phyloP scores from a whole-genome alignment of 1,140 invertebrate species.

The Cyphomyrmex costatus region DNA sequence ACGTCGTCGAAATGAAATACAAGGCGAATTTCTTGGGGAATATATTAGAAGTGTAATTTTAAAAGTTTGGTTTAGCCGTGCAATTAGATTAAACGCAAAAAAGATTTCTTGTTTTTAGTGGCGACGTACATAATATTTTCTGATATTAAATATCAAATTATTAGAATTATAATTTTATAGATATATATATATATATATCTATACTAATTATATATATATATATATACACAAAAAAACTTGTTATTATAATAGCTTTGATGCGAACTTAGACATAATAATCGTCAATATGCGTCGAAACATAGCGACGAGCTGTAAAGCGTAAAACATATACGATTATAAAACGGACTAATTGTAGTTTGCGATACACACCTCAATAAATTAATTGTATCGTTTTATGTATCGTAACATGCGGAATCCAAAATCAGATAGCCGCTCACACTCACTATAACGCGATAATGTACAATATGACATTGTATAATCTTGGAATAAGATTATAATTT shows the following conservation, averaged over 20 bases:
- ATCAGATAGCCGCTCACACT: background rate
- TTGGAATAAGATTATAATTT: conserved; percentile 35
- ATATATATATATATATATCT: background rate
- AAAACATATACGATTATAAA: conserved; percentile 61
- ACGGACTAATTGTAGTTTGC: conserved; percentile 61
- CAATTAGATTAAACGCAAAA: conserved; percentile 17
- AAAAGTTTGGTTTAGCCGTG: background rate
- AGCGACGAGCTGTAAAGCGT: conserved; percentile 37
- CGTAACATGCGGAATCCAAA: background rate
- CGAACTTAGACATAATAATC: conserved; percentile 35
- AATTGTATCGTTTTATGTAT: background rate
- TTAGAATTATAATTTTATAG: conserved; percentile 49
- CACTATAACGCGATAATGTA: conserved; percentile 28
- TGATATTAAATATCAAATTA: conserved; percentile 27
- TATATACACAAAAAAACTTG: no score
- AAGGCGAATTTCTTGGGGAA: background rate
- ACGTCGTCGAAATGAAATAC: conserved; percentile 6
- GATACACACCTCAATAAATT: conserved; percentile 42
- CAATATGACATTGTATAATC: conserved; percentile 17
- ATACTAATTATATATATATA: conserved; percentile 19
- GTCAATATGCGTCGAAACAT: conserved; percentile 38
- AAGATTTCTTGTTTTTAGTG: background rate
- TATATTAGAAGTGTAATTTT: conserved; percentile 7
- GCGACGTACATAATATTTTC: conserved; percentile 29
- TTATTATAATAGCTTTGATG: conserved; percentile 56